Evolutionary conservation across 2,113 vertebrate genomes (phyloP), one percentile per base, ranked within the genome.

Genomic region (Hydrolagus affinis): DNA sequence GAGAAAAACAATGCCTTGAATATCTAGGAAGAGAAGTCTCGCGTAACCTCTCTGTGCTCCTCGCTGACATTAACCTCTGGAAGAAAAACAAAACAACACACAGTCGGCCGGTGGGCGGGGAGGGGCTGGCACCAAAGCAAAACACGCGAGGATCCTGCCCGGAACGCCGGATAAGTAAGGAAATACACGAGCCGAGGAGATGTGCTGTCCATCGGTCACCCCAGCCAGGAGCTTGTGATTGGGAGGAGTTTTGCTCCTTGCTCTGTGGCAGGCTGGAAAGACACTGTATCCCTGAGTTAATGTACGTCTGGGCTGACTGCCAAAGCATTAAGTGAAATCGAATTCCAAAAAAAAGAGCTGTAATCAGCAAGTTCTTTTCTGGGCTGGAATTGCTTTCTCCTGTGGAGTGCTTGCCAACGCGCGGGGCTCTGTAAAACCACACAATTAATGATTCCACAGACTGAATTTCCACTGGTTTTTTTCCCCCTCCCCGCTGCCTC

Each of bases 331-430:
- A 98, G 95, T 93, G 94, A 96, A 97, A 98, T 97, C 94, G 95
- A 97, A 97, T 97, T 96, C 95, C 95, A 95, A 94, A 95, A 44
- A 94, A 98, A 99, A 94, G 94, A 95, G 97, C 97, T 98, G 97
- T 96, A 97, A 98, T 98, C 97, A 99, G 97, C 97, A 99, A 95
- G 95, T 96, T 98, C 98, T 98, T 97, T 97, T 64, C 62, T 83
- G 98, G 96, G 96, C 96, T 98, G 96, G 96, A 97, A 97, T 94
- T 96, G 95, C 95, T 96, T 95, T 97, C 96, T 96, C 95, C 95
- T 96, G 94, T 93, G 93, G 90, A 93, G 94, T 88, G 90, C 93
- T 92, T 94, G 95, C 96, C 97, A 99, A 98, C 97, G 97, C 98
- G 97, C 44, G 44, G 44, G 98, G 96, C 96, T 96, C 91, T 90